These are phyloP conservation scores for Polyommatus icarus DNA, from an alignment of 2,888 invertebrate species.

Conservation along the genomic window DNA sequence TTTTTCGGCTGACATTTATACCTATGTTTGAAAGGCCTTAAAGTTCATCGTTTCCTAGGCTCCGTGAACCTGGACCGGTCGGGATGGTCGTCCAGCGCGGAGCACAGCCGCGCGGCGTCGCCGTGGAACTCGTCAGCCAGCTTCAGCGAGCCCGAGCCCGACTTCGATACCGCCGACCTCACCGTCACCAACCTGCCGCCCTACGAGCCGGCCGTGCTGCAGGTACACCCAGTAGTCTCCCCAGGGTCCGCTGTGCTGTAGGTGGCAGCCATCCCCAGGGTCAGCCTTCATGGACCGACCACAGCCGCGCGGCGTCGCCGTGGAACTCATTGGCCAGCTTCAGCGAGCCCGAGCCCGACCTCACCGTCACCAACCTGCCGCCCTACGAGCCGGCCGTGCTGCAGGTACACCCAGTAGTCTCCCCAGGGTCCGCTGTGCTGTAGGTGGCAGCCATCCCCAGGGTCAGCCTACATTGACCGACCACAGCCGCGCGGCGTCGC, in stretches of 20 bases:
- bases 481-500: too few relatives aligned
- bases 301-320: too few relatives aligned
- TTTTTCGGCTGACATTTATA: too few relatives aligned
- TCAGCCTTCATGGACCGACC: neutral
- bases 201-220: conserved; percentile 58
- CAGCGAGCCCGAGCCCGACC: conserved; percentile 69
- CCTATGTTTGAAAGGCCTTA: neutral
- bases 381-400: conserved; percentile 60
- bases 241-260: neutral
- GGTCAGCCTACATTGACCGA: neutral
- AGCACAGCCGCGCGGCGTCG: conserved; percentile 63
- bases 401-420: conserved; percentile 50
- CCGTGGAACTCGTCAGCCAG: conserved; percentile 74
- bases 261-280: neutral
- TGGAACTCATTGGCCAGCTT: conserved; percentile 65
- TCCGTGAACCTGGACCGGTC: conserved; percentile 66
- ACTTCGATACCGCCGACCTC: conserved; percentile 60
- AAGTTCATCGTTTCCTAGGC: conserved; percentile 47
- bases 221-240: conserved; percentile 48
- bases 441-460: neutral
- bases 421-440: neutral
- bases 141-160: conserved; percentile 68
- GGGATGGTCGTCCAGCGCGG: conserved; percentile 69
- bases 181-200: conserved; percentile 71
- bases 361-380: conserved; percentile 70